phyloP scores from a whole-genome alignment of 2,113 vertebrate genomes.

The Argyrosomus japonicus region DNA sequence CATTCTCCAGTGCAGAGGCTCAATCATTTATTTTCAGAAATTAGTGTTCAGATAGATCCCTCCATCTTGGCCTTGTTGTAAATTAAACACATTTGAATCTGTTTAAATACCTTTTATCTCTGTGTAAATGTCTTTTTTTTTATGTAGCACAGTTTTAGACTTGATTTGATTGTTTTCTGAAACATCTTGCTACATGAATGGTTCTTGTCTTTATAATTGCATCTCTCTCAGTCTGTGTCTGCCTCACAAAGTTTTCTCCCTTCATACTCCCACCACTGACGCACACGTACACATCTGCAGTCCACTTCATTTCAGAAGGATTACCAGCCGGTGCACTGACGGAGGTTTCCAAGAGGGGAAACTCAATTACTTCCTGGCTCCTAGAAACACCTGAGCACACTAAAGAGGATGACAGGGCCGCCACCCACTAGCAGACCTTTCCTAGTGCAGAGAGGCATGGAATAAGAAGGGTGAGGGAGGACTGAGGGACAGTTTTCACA shows the following conservation, averaged over 20 bases:
- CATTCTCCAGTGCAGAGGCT: slow-evolving; percentile 17
- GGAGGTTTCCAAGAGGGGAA: slow-evolving; percentile 68
- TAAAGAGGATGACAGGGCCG: slow-evolving; percentile 54
- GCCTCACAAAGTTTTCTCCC: slow-evolving; percentile 9
- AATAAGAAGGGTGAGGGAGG: slow-evolving; percentile 15
- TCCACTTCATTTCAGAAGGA: slow-evolving; percentile 74
- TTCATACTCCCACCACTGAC: slow-evolving; percentile 25
- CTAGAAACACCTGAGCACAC: slow-evolving; percentile 79
- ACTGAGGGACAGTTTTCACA: slow-evolving; percentile 37
- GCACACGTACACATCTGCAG: slow-evolving; percentile 49
- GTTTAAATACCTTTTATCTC: neutral
- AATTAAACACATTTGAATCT: neutral
- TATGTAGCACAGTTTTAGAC: neutral
- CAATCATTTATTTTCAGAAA: slow-evolving; percentile 9
- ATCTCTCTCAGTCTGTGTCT: slow-evolving; percentile 7
- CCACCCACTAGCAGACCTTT: slow-evolving; percentile 65
- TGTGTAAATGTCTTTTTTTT: neutral
- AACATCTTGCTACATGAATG: slow-evolving; percentile 18
- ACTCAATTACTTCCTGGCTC: slow-evolving; percentile 80
- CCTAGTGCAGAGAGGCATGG: slow-evolving; percentile 27
- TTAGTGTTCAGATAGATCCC: slow-evolving; percentile 20
- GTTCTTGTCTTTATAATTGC: slow-evolving; percentile 41
- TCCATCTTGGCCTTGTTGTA: neutral
- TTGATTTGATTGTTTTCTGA: slow-evolving; percentile 4
- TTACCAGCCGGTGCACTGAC: slow-evolving; percentile 69